Evolutionary conservation across 2,888 invertebrate species (phyloP).

Genomic region (Zele albiditarsus): DNA sequence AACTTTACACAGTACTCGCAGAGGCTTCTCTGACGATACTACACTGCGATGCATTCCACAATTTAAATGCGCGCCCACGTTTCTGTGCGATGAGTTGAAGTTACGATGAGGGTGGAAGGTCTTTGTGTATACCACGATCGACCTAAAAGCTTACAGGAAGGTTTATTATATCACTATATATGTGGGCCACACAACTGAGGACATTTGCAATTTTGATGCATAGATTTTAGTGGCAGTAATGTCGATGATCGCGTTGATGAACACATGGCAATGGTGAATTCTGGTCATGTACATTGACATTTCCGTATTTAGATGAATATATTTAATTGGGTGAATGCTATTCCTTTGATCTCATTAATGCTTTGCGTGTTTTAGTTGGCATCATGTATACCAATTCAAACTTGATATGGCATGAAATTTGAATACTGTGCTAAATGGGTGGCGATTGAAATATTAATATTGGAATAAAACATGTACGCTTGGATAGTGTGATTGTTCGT

Average conservation of each 20-base stretch:
- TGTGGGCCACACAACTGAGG: constrained; percentile 17
- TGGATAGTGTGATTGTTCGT: no score
- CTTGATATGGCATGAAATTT: no score
- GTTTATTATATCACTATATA: constrained; percentile 11
- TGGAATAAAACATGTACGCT: no score
- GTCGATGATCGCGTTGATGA: constrained; percentile 27
- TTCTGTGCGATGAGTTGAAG: constrained; percentile 12
- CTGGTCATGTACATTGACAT: neutral
- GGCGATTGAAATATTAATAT: no score
- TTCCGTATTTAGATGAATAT: no score
- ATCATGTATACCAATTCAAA: no score
- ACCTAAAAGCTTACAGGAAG: constrained; percentile 17
- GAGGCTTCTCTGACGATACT: constrained; percentile 5
- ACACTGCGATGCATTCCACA: constrained; percentile 6
- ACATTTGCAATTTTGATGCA: constrained; percentile 53
- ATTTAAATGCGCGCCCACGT: constrained; percentile 19
- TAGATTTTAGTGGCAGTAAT: constrained; percentile 46
- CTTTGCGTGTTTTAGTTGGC: no score
- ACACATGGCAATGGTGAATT: neutral
- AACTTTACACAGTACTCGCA: constrained; percentile 52
- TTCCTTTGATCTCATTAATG: no score
- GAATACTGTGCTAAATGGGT: no score
- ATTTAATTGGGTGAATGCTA: no score
- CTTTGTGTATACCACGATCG: constrained; percentile 2
- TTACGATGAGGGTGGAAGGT: constrained; percentile 18